Percentiles rank a stretch among this genome's conserved stretches.
Evolutionary conservation across 2,797 vertebrate genomes (phyloP).

Genomic region (Tauraco hartlaubi): DNA sequence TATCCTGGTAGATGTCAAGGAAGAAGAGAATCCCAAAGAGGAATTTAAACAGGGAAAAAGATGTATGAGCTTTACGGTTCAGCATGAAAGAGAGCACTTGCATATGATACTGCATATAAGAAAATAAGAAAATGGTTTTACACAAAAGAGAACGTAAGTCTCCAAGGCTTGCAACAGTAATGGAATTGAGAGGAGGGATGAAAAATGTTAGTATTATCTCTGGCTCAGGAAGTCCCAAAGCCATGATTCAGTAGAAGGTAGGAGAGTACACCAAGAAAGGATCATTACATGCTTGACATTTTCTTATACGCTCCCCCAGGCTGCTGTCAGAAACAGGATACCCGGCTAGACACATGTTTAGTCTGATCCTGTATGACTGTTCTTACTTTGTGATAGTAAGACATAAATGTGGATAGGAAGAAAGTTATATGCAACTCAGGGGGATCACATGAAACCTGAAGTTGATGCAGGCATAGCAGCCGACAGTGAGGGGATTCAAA

Average conservation of each 20-base stretch:
- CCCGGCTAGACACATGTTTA: slow-evolving; percentile 68
- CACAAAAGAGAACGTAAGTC: neutral
- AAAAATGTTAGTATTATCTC: slow-evolving; percentile 60
- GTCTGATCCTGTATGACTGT: slow-evolving; percentile 63
- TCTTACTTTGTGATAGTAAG: slow-evolving; percentile 54
- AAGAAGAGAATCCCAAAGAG: neutral
- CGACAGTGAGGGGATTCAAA: neutral
- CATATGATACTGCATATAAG: neutral
- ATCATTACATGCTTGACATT: slow-evolving; percentile 46
- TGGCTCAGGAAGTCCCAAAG: slow-evolving; percentile 59
- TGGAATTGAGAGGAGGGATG: neutral
- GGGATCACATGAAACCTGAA: neutral
- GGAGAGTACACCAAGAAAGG: slow-evolving; percentile 20
- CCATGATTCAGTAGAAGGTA: slow-evolving; percentile 62
- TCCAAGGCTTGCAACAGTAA: neutral
- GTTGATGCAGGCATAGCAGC: neutral
- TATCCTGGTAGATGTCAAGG: slow-evolving; percentile 10
- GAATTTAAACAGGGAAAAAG: neutral
- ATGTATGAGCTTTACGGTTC: neutral
- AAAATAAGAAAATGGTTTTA: neutral
- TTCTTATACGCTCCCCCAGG: slow-evolving; percentile 35
- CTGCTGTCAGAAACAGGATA: slow-evolving; percentile 72
- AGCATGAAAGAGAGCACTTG: neutral
- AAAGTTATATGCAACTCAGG: slow-evolving; percentile 28
- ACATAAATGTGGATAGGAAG: slow-evolving; percentile 26